A percentile compares a stretch with the other conserved stretches of the same genome.
Conservation (phyloP, 2,888 invertebrate species). For the Hypena proboscidalis region DNA sequence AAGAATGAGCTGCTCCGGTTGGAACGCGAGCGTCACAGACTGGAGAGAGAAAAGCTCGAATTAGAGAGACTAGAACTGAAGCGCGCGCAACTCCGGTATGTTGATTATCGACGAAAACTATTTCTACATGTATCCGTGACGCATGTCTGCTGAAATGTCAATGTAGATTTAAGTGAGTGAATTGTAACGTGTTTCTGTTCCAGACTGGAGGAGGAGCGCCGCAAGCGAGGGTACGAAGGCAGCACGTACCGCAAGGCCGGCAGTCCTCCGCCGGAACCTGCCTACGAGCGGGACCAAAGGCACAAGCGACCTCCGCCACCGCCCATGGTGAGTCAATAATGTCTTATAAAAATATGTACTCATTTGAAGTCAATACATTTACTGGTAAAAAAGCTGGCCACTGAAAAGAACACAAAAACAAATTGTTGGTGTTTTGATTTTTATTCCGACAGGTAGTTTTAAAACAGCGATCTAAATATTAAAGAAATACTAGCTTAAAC, state of each 20-base stretch:
- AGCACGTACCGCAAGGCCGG: constrained; percentile 73
- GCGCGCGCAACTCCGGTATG: constrained; percentile 90
- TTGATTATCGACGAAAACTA: too few species aligned
- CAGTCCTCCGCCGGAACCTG: constrained; percentile 71
- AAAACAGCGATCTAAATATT: too few species aligned
- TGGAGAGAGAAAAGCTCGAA: constrained; percentile 90
- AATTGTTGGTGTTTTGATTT: too few species aligned
- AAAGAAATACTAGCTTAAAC: too few species aligned
- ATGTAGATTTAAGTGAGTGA: too few species aligned
- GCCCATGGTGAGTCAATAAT: constrained; percentile 52
- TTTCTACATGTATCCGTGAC: too few species aligned
- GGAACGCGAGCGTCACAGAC: constrained; percentile 93
- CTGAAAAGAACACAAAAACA: too few species aligned
- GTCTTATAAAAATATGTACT: background rate
- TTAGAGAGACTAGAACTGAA: constrained; percentile 93
- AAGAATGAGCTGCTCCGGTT: constrained; percentile 93
- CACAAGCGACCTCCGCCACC: constrained; percentile 74
- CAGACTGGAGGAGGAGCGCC: constrained; percentile 86
- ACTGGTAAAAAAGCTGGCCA: too few species aligned
- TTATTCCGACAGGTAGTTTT: too few species aligned
- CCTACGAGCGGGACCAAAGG: constrained; percentile 71
- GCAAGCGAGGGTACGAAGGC: constrained; percentile 83
- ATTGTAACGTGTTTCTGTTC: too few species aligned
- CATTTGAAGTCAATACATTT: too few species aligned
- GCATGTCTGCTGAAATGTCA: too few species aligned